Conservation (phyloP, 2,888 invertebrate genomes). For the Tinea trinotella region DNA sequence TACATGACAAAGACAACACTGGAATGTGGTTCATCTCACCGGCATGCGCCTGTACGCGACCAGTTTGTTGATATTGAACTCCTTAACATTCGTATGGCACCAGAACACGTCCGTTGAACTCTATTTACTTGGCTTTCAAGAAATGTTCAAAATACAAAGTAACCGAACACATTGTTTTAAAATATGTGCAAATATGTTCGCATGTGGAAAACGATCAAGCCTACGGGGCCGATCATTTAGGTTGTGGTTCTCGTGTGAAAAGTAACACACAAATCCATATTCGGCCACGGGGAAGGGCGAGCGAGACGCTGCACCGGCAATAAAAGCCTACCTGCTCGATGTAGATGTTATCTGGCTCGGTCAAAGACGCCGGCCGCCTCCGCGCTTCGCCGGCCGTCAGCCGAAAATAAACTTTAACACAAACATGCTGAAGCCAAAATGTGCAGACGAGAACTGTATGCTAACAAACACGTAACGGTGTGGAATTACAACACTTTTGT, state of each 20-base stretch:
- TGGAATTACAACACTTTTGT: conserved; percentile 65
- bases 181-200: neutral
- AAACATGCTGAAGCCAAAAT: neutral
- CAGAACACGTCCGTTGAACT: conserved; percentile 43
- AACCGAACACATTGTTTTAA: neutral
- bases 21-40: conserved; percentile 57
- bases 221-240: neutral
- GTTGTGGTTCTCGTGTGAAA: conserved; percentile 37
- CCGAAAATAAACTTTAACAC: conserved; percentile 28
- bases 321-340: conserved; percentile 66
- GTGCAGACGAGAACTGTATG: neutral
- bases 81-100: conserved; percentile 53
- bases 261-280: conserved; percentile 38
- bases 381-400: conserved; percentile 24
- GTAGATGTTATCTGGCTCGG: conserved; percentile 62
- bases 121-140: conserved; percentile 24
- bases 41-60: conserved; percentile 31
- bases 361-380: conserved; percentile 62
- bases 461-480: conserved; percentile 58
- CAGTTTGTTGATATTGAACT: conserved; percentile 33
- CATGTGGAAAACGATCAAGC: conserved; percentile 2
- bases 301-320: conserved; percentile 34
- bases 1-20: conserved; percentile 56
- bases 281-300: conserved; percentile 22
- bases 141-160: neutral